These are phyloP conservation scores for Bubalus kerabau DNA, from an alignment of 2,113 vertebrate genomes.

Conservation along the genomic window DNA sequence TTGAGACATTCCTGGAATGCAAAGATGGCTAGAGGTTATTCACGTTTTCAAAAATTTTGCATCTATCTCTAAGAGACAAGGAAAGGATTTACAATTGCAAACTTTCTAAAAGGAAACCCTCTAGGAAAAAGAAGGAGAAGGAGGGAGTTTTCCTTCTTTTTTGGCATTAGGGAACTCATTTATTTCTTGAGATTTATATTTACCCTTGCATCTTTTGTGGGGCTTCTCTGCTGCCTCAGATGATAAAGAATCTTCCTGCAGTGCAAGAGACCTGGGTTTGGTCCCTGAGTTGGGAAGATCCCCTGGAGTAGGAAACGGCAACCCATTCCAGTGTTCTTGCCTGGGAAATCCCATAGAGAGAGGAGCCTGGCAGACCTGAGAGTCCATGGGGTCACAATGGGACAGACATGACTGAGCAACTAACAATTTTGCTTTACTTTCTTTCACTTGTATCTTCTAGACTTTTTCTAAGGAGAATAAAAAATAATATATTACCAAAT, in stretches of 20 bases:
- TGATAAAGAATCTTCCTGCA: not conserved
- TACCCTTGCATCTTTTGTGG: not conserved
- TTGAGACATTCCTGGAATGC: not conserved
- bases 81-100: not conserved
- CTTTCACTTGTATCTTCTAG: not conserved
- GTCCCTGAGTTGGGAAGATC: rapidly evolving
- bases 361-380: not conserved
- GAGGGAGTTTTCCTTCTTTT: not conserved
- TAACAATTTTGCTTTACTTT: not conserved
- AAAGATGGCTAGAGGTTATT: not conserved
- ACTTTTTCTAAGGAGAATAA: not conserved
- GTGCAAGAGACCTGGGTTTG: not conserved
- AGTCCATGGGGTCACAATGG: not conserved
- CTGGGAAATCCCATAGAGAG: not conserved
- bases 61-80: not conserved
- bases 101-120: not conserved
- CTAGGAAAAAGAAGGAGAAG: not conserved
- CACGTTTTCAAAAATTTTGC: not conserved
- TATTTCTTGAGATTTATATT: not conserved
- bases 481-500: not conserved
- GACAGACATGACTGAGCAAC: not conserved
- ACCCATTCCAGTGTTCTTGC: not conserved
- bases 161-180: not conserved
- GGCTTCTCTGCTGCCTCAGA: not conserved
- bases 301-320: not conserved